A percentile compares a stretch with the other conserved stretches of the same genome.
These are phyloP conservation scores for Isaurus tuberculatus DNA, from an alignment of 92 coral and sea anemone species.

Conservation along the genomic window DNA sequence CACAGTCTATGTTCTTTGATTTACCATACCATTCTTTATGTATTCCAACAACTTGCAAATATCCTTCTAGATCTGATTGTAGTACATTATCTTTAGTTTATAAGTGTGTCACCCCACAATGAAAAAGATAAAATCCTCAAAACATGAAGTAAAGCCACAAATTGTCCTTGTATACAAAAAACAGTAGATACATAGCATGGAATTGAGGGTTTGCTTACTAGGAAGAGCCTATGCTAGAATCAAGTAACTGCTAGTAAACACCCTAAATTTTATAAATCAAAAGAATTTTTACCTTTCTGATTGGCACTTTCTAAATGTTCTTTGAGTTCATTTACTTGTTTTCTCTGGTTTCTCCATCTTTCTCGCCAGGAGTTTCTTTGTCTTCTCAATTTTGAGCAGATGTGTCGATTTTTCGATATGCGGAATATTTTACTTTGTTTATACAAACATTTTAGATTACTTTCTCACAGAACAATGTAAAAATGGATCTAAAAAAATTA, in stretches of 20 bases:
- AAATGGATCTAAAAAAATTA: no score
- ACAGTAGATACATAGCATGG: not conserved
- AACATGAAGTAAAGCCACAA: not conserved
- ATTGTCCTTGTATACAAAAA: not conserved
- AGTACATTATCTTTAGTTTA: not conserved
- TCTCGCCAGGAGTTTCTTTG: not conserved
- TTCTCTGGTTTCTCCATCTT: not conserved
- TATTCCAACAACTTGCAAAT: not conserved
- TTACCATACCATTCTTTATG: not conserved
- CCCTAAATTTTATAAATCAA: not conserved
- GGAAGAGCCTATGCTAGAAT: not conserved
- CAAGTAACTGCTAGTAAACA: not conserved
- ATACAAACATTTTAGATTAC: not conserved
- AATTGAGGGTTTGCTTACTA: not conserved
- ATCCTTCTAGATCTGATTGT: not conserved
- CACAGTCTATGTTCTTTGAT: no score
- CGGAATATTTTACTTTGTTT: not conserved
- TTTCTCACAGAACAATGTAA: not conserved
- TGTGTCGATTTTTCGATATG: not conserved
- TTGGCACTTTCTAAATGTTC: not conserved
- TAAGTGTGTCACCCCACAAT: not conserved
- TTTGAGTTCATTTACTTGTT: not conserved
- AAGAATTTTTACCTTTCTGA: not conserved
- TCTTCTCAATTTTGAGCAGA: no score
- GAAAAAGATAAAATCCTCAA: not conserved